phyloP scores from a whole-genome alignment of 2,113 vertebrate species.

The cat (Felis catus) region F.catus_Fca126_mat1.0 CM031419.1:28628001-28628500 shows the following conservation, averaged over 20 bases:
- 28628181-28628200: rapidly evolving
- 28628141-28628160: background rate
- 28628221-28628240: background rate
- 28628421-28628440: background rate
- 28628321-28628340: background rate
- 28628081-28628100: background rate
- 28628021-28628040: too few species aligned
- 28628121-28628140: background rate
- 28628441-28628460: background rate
- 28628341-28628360: background rate
- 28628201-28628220: too few species aligned
- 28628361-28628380: background rate
- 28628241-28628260: background rate
- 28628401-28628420: background rate
- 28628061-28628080: too few species aligned
- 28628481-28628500: background rate
- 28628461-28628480: background rate
- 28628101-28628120: background rate
- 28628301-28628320: background rate
- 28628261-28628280: background rate
- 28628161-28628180: background rate
- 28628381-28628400: background rate
- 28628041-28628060: background rate
- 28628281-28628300: background rate
- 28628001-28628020: background rate